Evolutionary conservation across 2,113 vertebrate genomes (phyloP), one percentile per base, ranked within the genome.

Genomic region (Oxyura jamaicensis): DNA sequence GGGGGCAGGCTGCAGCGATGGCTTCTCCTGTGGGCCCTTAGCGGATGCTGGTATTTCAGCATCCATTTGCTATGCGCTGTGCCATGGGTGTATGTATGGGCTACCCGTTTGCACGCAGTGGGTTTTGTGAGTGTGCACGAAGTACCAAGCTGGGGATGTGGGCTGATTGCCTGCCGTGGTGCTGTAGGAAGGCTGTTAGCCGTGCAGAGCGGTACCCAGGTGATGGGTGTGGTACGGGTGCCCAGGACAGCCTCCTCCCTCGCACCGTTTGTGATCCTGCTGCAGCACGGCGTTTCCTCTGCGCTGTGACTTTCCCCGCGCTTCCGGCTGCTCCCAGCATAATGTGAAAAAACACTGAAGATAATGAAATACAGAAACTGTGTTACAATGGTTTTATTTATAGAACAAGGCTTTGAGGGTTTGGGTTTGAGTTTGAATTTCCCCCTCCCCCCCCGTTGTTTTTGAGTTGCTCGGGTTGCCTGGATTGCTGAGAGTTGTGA

Each of bases 341-440:
- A 19, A 42, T 14, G 59, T 13, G 82, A 50, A 39, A 39, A 73
- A 44, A 36, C 71, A 28, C 53, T 0, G 83, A 42, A 66, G 50
- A 88, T 78, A 97, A 94, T 83, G 88, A 91, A 82, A 89, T 50
- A 84, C 2, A 80, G 86, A 78, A 93, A 42, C 69, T 26, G 66
- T 88, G 76, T 65, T 92, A 85, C 86, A 41, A n/a, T 0, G 5
- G 58, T 74, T 94, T 82, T 96, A 88, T 97, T 96, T 96, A 84
- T 89, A 94, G 92, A 94, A 73, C 83, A 22, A 17, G 77, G 90
- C 80, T 95, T 95, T 28, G 44, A 87, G 67, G 63, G 50, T 26
- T 52, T 52, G 50, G 53, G 66, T 22, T 83, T 48, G 80, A 55
- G 44, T 35, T 73, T 60, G 87, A 62, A 10, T 58, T 33, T 10